phyloP scores from a whole-genome alignment of 1,140 invertebrate species.

The Trachelipus rathkii region DNA sequence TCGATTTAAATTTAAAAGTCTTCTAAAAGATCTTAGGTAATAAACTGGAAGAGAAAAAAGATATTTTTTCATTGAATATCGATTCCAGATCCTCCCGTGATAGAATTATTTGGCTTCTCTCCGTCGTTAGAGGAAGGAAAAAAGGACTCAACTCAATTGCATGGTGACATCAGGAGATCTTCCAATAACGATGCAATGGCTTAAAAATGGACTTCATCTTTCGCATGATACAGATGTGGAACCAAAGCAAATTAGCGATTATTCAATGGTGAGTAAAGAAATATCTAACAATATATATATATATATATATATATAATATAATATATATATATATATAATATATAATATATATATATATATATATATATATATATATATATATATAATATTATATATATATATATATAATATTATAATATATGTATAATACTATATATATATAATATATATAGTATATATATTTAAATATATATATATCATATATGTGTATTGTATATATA shows the following conservation, averaged over 20 bases:
- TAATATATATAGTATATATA: conserved; percentile 5
- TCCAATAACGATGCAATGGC: conserved; percentile 53
- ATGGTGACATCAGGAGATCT: conserved; percentile 51
- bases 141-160: conserved; percentile 50
- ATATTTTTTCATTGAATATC: too few relatives aligned
- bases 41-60: too few relatives aligned
- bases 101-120: conserved; percentile 47
- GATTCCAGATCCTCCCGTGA: conserved; percentile 46
- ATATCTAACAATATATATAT: conserved; percentile 15
- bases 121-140: conserved; percentile 44
- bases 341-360: conserved; percentile 15
- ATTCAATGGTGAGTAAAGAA: conserved; percentile 33
- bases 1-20: too few relatives aligned
- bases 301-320: conserved; percentile 8
- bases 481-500: conserved; percentile 6
- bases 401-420: too few relatives aligned
- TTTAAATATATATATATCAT: conserved; percentile 5
- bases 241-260: conserved; percentile 35
- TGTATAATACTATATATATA: conserved; percentile 5
- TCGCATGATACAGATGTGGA: conserved; percentile 35
- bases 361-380: conserved; percentile 4
- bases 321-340: conserved; percentile 6
- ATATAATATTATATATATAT: conserved; percentile 7
- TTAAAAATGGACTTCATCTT: conserved; percentile 53
- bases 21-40: too few relatives aligned